These are phyloP conservation scores for Mamestra brassicae DNA, from an alignment of 2,888 invertebrate species.

Conservation along the genomic window DNA sequence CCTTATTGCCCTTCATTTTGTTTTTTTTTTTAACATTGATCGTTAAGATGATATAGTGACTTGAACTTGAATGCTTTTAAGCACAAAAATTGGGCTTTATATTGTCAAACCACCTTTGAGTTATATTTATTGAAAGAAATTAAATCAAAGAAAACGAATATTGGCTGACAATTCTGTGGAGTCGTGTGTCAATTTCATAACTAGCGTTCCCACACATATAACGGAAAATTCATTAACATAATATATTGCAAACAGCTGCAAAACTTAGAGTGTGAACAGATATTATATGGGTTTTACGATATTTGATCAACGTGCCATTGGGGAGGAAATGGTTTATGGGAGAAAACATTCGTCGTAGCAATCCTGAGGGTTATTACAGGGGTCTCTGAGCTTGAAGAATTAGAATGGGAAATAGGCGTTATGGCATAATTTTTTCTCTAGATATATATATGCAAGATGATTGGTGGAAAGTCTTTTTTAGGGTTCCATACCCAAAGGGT, in stretches of 20 bases:
- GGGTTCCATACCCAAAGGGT: too few species aligned
- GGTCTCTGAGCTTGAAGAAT: background rate
- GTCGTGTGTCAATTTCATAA: constrained; percentile 69
- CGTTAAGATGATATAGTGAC: too few species aligned
- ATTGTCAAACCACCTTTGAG: too few species aligned
- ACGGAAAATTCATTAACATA: constrained; percentile 72
- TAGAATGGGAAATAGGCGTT: too few species aligned
- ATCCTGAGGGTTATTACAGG: background rate
- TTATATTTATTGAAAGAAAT: too few species aligned
- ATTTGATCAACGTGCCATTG: constrained; percentile 54
- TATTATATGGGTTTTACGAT: constrained; percentile 60
- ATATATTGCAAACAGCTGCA: constrained; percentile 73
- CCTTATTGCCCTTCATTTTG: too few species aligned
- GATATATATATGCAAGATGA: too few species aligned
- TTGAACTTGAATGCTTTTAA: too few species aligned
- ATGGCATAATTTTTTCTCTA: too few species aligned
- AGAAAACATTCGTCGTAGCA: background rate
- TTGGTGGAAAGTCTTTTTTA: too few species aligned
- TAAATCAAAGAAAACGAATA: background rate
- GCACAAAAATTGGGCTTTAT: too few species aligned
- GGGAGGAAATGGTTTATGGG: constrained; percentile 27
- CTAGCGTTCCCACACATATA: constrained; percentile 72
- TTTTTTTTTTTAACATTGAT: too few species aligned
- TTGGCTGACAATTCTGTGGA: constrained; percentile 10
- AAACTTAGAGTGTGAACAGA: constrained; percentile 62